A percentile compares a stretch with the other conserved stretches of the same genome.
These are phyloP conservation scores for Drosophila subobscura DNA, from an alignment of 1,140 invertebrate species.

Conservation along the genomic window DNA sequence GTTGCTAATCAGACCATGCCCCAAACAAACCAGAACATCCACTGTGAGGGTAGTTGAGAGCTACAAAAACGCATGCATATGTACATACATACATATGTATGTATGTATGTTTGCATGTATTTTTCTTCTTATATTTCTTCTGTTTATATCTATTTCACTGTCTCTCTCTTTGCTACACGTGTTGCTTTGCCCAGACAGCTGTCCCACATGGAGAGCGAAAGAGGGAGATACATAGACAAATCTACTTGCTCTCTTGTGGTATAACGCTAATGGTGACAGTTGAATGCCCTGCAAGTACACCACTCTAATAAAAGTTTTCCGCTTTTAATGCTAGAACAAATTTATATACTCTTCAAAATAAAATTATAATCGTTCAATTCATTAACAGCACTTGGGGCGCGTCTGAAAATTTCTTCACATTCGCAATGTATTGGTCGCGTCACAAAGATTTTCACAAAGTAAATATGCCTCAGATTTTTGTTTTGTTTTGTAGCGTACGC, in stretches of 20 bases:
- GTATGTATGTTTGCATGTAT: neutral
- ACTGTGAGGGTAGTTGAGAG: too few species aligned
- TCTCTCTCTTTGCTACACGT: constrained; percentile 8
- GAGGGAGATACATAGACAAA: constrained; percentile 15
- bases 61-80: constrained; percentile 26
- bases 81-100: constrained; percentile 17
- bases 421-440: too few species aligned
- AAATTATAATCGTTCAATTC: too few species aligned
- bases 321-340: too few species aligned
- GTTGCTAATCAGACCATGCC: constrained; percentile 74
- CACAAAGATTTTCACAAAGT: neutral
- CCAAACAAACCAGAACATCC: constrained; percentile 53
- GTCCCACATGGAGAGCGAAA: constrained; percentile 11
- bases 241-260: constrained; percentile 15
- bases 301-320: too few species aligned
- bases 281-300: constrained; percentile 14
- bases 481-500: constrained; percentile 33
- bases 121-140: constrained; percentile 5
- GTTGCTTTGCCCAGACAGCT: neutral
- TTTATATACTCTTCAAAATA: too few species aligned
- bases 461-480: constrained; percentile 14
- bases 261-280: neutral
- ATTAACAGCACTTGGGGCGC: too few species aligned
- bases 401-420: too few species aligned
- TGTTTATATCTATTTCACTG: constrained; percentile 1